Evolutionary conservation across 2,797 vertebrate genomes (phyloP).

Genomic region (Hemibagrus guttatus): DNA sequence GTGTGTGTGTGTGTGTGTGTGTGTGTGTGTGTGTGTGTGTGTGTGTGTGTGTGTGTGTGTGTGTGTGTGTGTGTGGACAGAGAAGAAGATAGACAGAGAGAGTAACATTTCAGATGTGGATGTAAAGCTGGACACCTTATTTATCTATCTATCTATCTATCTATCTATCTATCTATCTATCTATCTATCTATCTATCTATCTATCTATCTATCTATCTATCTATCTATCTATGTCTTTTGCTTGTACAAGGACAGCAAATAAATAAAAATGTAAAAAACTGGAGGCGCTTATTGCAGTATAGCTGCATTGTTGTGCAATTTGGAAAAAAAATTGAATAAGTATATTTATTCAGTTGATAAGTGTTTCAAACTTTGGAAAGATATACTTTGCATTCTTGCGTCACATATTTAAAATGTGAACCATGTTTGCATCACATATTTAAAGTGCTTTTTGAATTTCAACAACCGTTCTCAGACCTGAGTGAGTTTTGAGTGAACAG

Average conservation of each 20-base stretch:
- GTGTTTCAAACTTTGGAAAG: neutral
- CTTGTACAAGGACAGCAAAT: neutral
- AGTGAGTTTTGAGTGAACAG: neutral
- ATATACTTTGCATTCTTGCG: too few relatives aligned
- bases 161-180: too few relatives aligned
- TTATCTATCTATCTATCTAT: neutral
- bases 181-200: too few relatives aligned
- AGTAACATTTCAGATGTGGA: constrained; percentile 18
- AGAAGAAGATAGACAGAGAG: neutral
- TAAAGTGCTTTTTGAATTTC: neutral
- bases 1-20: neutral
- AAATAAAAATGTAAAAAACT: neutral
- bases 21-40: too few relatives aligned
- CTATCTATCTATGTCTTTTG: neutral
- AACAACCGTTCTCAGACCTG: neutral
- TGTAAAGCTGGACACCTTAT: neutral
- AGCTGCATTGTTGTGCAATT: neutral
- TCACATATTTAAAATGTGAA: neutral
- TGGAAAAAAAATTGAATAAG: neutral
- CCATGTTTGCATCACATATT: too few relatives aligned
- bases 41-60: too few relatives aligned
- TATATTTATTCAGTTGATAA: too few relatives aligned
- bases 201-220: too few relatives aligned
- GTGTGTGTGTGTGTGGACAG: neutral
- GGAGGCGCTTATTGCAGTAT: neutral